Base-by-base conservation (phyloP, 2,888 invertebrate genomes). In the Argyresthia goedartella region DNA sequence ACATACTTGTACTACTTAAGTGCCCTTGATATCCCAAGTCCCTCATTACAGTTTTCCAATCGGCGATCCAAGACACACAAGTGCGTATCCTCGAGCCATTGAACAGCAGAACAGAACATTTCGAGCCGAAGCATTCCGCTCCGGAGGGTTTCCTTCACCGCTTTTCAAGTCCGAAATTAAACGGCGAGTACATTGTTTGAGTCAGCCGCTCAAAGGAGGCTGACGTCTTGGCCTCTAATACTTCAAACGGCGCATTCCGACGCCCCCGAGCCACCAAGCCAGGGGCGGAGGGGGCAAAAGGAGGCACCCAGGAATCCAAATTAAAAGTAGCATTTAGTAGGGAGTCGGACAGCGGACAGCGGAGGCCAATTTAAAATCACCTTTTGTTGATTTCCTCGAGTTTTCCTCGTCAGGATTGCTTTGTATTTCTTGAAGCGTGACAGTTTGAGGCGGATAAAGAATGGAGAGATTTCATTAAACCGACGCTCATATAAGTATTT, bases 251-350 rank as follows among this genome's bases (percentile, higher is more conserved):
- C 41, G 13, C 41, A 41, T 41, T 41, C 41, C 41, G 41, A 13
- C 13, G 25, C 25, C 25, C 25, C 25, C 46, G 25, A 25, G 25
- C 25, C 25, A 16, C 25, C 46, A 46, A 25, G 25, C 25, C 25
- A 16, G 25, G 16, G 46, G n/a, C n/a, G 16, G 25, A n/a, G 33
- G n/a, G 33, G 46, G 33, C 11, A 10, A 13, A 10, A 13, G n/a
- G 11, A 11, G 34, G 33, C 33, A 13, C 15, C 25, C 25, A 48
- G 48, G 48, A 48, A 48, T 48, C 35, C 48, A 72, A 73, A 73
- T 71, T 72, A 67, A 72, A 71, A 67, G 71, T 69, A 65, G 66
- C 69, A 67, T 65, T 70, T 69, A 71, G 60, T 66, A 63, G 63
- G 57, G 55, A 69, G 72, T 69, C 68, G 65, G 25, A 25, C 25